A percentile compares a stretch with the other conserved stretches of the same genome.
These are phyloP conservation scores for Epirrita christyi DNA, from an alignment of 2,888 invertebrate genomes.

Conservation along the genomic window DNA sequence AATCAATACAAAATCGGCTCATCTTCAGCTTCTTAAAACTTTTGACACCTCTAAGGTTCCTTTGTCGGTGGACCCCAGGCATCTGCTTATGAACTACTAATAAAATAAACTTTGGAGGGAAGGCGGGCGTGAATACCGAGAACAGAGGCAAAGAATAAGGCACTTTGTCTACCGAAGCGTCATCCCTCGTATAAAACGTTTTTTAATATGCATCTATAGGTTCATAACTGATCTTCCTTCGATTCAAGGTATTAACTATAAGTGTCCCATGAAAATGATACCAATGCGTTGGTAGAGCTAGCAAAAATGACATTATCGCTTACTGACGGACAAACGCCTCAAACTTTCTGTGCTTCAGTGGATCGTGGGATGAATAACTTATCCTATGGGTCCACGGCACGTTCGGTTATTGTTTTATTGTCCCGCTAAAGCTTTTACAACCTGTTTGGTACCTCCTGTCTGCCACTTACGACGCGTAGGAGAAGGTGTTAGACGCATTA, in stretches of 20 bases:
- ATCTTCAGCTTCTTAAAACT: neutral
- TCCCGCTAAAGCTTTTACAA: slow-evolving; percentile 28
- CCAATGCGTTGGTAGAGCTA: no score
- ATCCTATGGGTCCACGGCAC: slow-evolving; percentile 25
- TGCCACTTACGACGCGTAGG: slow-evolving; percentile 11
- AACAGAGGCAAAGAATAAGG: slow-evolving; percentile 16
- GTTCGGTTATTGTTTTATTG: slow-evolving; percentile 33
- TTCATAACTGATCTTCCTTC: no score
- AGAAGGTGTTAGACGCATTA: slow-evolving; percentile 6
- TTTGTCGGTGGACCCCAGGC: slow-evolving; percentile 14
- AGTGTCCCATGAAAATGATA: no score
- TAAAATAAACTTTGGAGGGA: slow-evolving; percentile 23
- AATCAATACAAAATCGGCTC: neutral
- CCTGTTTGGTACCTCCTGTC: slow-evolving; percentile 23
- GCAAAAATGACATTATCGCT: neutral
- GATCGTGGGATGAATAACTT: slow-evolving; percentile 29
- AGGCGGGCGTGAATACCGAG: slow-evolving; percentile 29
- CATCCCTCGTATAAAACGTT: no score
- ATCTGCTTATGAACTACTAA: slow-evolving; percentile 19
- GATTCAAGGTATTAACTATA: no score
- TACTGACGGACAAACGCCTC: neutral
- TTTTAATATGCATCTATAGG: no score
- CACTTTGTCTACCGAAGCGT: slow-evolving; percentile 6
- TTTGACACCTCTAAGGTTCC: slow-evolving; percentile 23
- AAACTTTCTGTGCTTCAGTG: slow-evolving; percentile 15